phyloP scores from a whole-genome alignment of 2,888 invertebrate genomes.

The Cosmia trapezina region DNA sequence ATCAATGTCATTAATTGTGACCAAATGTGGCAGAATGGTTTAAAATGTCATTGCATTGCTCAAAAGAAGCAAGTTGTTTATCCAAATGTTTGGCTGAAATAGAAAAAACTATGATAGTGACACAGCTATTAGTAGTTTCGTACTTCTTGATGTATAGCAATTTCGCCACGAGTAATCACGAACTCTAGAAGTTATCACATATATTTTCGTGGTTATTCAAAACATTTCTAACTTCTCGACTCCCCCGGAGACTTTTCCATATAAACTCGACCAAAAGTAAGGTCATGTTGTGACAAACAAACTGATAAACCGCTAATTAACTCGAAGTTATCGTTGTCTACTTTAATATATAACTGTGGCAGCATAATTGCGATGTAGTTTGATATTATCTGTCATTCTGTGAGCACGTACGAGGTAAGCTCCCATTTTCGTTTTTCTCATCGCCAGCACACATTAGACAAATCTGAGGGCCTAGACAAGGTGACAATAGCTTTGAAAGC shows the following conservation, averaged over 20 bases:
- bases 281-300: slow-evolving; percentile 39
- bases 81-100: no score
- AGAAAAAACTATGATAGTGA: no score
- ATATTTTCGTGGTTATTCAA: neutral
- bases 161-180: no score
- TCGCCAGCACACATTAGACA: no score
- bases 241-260: neutral
- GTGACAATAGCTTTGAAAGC: neutral
- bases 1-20: no score
- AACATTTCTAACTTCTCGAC: neutral
- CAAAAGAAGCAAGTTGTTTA: no score
- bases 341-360: slow-evolving; percentile 15
- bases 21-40: no score
- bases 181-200: no score
- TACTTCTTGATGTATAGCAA: no score
- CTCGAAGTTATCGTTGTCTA: slow-evolving; percentile 21
- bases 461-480: neutral
- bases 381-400: slow-evolving; percentile 10
- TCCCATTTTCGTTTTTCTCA: neutral
- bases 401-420: slow-evolving; percentile 43
- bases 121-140: no score
- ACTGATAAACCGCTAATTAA: slow-evolving; percentile 46
- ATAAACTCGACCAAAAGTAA: slow-evolving; percentile 18
- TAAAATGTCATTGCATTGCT: no score
- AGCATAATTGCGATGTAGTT: slow-evolving; percentile 17